Conservation (phyloP, 1,140 invertebrate species). For the Achatina immaculata region DNA sequence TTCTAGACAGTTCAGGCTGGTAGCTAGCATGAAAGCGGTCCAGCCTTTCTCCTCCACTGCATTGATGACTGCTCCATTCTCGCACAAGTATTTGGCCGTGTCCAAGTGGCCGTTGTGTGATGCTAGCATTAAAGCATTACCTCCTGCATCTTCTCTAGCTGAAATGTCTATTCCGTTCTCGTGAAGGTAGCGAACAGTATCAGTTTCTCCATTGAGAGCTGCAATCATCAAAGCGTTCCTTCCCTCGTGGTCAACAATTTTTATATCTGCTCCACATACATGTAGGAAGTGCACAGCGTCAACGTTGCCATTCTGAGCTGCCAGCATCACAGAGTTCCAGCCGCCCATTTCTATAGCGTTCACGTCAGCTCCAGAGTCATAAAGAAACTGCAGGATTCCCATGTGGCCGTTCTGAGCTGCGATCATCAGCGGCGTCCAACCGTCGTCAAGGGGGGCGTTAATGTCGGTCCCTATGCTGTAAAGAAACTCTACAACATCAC, state of each 20-base stretch:
- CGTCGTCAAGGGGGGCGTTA: background rate
- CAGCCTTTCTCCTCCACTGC: background rate
- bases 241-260: background rate
- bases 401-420: background rate
- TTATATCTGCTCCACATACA: background rate
- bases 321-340: background rate
- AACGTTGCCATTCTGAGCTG: background rate
- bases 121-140: background rate
- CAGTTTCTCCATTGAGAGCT: background rate
- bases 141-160: background rate
- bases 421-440: background rate
- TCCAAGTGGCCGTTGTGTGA: background rate
- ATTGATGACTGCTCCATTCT: background rate
- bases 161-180: background rate
- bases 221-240: conserved; percentile 6
- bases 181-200: background rate
- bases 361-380: background rate
- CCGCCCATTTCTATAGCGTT: background rate
- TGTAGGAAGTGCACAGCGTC: background rate
- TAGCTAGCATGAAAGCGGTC: background rate
- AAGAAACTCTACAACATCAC: background rate
- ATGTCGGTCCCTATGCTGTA: background rate
- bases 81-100: background rate
- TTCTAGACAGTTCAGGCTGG: too few relatives aligned
- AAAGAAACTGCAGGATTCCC: background rate